phyloP scores from a whole-genome alignment of 2,888 invertebrate species.

The Branchipolynoe longqiensis region DNA sequence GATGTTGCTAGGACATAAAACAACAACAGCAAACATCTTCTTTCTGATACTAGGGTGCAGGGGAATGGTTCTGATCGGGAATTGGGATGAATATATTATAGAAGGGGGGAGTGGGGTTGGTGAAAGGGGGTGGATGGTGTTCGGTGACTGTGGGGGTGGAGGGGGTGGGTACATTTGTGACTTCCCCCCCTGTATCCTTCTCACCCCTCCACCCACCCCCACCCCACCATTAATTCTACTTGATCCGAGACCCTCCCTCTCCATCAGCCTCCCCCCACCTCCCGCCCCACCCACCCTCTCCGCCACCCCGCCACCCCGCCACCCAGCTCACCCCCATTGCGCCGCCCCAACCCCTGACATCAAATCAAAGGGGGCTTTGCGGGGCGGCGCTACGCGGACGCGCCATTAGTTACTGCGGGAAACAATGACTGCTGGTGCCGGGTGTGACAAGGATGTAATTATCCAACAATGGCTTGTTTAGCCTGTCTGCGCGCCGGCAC shows the following conservation, averaged over 20 bases:
- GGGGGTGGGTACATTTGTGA: too few relatives aligned
- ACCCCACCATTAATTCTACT: slow-evolving; percentile 36
- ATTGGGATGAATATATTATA: too few relatives aligned
- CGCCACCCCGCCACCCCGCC: neutral
- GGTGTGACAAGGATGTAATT: neutral
- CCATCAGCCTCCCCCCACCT: neutral
- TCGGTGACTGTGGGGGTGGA: too few relatives aligned
- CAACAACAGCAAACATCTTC: too few relatives aligned
- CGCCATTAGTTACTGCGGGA: slow-evolving; percentile 25
- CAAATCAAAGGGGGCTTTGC: slow-evolving; percentile 36
- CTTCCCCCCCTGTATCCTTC: too few relatives aligned
- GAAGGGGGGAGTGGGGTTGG: too few relatives aligned
- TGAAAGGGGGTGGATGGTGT: too few relatives aligned
- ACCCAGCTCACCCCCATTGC: too few relatives aligned
- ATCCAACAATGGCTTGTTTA: slow-evolving; percentile 29
- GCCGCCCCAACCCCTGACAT: slow-evolving; percentile 19
- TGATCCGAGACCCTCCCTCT: neutral
- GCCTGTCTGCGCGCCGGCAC: neutral
- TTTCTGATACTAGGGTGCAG: too few relatives aligned
- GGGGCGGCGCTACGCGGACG: neutral
- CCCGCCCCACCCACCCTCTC: neutral
- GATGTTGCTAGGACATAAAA: too few relatives aligned
- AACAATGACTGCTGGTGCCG: slow-evolving; percentile 16
- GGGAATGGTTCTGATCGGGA: too few relatives aligned
- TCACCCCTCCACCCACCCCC: neutral